Percentiles rank a stretch among this genome's conserved stretches.
phyloP scores from a whole-genome alignment of 2,888 invertebrate species.

The Tetranychus piercei region DNA sequence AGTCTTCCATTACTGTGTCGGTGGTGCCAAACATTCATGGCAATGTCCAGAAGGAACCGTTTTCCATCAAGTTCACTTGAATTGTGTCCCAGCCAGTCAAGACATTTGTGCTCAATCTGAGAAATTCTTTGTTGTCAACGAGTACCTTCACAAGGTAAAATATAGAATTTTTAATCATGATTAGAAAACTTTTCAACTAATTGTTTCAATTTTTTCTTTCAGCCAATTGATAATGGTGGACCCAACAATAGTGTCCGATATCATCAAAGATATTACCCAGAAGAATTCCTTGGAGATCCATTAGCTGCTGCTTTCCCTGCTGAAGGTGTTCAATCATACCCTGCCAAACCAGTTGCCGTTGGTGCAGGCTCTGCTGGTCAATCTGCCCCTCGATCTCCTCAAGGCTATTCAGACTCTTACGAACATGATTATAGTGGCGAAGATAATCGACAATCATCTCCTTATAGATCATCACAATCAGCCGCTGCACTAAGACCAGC shows the following conservation, averaged over 20 bases:
- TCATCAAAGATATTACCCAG: constrained; percentile 31
- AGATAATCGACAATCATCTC: constrained; percentile 9
- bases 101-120: constrained; percentile 74
- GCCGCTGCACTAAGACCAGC: constrained; percentile 15
- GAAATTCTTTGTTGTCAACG: constrained; percentile 77
- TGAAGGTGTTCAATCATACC: constrained; percentile 16
- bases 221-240: constrained; percentile 25
- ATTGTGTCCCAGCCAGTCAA: constrained; percentile 74
- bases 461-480: constrained; percentile 10
- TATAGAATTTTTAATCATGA: background rate
- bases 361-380: constrained; percentile 16
- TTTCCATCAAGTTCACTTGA: constrained; percentile 72
- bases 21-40: constrained; percentile 55
- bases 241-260: constrained; percentile 30
- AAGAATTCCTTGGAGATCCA: constrained; percentile 25
- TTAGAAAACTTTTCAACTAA: constrained; percentile 1
- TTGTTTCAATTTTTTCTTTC: background rate
- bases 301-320: constrained; percentile 20
- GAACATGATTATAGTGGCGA: constrained; percentile 8
- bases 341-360: constrained; percentile 7
- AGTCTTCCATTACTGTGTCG: constrained; percentile 77
- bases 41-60: constrained; percentile 76
- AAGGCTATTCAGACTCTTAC: constrained; percentile 18
- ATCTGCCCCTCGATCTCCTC: constrained; percentile 15
- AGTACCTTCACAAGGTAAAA: constrained; percentile 63